These are phyloP conservation scores for Fragum sueziense DNA, from an alignment of 2,888 invertebrate genomes.

Conservation along the genomic window DNA sequence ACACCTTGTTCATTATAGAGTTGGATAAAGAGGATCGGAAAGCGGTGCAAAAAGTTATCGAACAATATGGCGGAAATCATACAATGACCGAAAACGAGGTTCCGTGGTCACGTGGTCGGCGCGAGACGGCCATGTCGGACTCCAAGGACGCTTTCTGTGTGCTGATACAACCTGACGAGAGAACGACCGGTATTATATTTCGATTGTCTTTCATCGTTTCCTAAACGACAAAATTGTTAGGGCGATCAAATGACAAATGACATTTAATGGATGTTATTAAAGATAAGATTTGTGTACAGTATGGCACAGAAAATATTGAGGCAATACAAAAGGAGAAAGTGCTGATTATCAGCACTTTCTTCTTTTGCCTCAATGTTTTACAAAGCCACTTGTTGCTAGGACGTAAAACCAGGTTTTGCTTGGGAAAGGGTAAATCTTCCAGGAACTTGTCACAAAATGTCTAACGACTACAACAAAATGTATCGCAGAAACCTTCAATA, in stretches of 20 bases:
- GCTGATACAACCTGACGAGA: conserved; percentile 67
- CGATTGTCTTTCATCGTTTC: background rate
- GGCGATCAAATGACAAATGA: background rate
- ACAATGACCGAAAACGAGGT: conserved; percentile 66
- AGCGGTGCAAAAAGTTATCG: conserved; percentile 53
- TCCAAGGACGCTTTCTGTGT: conserved; percentile 62
- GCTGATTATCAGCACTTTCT: background rate
- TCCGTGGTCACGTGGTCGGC: conserved; percentile 69
- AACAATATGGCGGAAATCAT: conserved; percentile 62
- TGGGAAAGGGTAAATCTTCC: no score
- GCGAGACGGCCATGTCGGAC: conserved; percentile 31
- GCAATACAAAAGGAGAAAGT: background rate
- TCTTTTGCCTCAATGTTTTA: background rate
- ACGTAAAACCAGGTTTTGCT: no score
- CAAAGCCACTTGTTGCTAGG: no score
- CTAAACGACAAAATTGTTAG: background rate
- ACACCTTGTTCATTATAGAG: no score
- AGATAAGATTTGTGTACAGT: no score
- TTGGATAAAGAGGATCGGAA: conserved; percentile 57
- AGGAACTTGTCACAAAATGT: no score
- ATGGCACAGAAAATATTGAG: no score
- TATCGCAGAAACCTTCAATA: no score
- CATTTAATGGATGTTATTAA: no score
- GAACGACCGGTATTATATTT: conserved; percentile 69
- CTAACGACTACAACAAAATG: no score